Conservation (phyloP, 2,888 invertebrate species). For the Netelia virgata region DNA sequence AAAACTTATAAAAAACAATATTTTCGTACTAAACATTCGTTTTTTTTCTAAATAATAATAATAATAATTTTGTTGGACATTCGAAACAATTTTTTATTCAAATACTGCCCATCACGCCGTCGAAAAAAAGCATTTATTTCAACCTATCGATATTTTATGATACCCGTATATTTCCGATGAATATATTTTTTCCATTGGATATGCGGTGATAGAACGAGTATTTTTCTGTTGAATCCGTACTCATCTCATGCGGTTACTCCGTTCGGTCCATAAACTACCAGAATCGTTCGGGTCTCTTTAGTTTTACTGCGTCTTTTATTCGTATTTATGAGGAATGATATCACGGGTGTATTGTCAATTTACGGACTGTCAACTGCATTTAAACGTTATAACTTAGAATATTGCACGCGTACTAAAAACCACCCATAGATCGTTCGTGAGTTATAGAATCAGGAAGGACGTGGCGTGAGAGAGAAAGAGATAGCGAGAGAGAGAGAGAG, state of each 20-base stretch:
- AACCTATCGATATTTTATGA: neutral
- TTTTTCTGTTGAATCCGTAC: neutral
- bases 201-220: neutral
- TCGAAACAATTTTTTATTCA: too few species aligned
- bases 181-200: neutral
- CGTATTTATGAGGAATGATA: neutral
- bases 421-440: constrained; percentile 59
- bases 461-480: neutral
- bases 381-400: constrained; percentile 66
- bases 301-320: constrained; percentile 18
- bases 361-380: constrained; percentile 62
- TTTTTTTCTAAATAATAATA: too few species aligned
- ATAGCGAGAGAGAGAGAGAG: too few species aligned
- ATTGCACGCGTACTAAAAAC: constrained; percentile 45
- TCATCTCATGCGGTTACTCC: constrained; percentile 4
- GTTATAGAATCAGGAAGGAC: constrained; percentile 46
- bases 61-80: too few species aligned
- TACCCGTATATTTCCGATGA: neutral
- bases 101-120: too few species aligned
- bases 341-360: constrained; percentile 43
- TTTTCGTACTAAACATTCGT: too few species aligned
- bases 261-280: constrained; percentile 22
- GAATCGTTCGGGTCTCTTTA: neutral
- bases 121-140: too few species aligned
- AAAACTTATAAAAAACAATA: too few species aligned